Percentiles rank a stretch among this genome's conserved stretches.
phyloP scores from a whole-genome alignment of 2,797 vertebrate genomes.

The Leptodactylus fallax region DNA sequence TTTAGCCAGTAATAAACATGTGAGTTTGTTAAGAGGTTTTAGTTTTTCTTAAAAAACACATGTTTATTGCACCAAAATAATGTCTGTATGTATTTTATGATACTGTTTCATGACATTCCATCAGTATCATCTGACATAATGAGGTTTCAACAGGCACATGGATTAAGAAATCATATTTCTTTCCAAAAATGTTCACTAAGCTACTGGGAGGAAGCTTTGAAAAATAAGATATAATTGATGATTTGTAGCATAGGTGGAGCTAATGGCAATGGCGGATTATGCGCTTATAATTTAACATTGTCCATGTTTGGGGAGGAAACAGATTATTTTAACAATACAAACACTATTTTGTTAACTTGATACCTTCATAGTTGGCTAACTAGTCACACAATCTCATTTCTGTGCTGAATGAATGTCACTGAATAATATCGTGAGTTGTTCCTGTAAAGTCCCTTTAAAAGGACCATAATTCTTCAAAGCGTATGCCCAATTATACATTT shows the following conservation, averaged over 20 bases:
- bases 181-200: conserved; percentile 98
- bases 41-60: conserved; percentile 93
- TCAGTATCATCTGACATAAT: conserved; percentile 99
- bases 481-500: neutral
- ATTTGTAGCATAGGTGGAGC: conserved; percentile 93
- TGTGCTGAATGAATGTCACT: neutral
- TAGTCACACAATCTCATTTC: conserved; percentile 67
- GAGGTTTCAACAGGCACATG: conserved; percentile 99
- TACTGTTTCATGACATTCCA: conserved; percentile 99
- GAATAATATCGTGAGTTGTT: neutral
- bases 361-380: conserved; percentile 76
- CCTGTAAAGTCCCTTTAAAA: neutral
- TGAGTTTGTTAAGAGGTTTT: conserved; percentile 93
- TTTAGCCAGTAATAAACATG: conserved; percentile 99
- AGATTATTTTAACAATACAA: conserved; percentile 78
- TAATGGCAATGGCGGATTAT: conserved; percentile 95
- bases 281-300: conserved; percentile 81
- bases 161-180: conserved; percentile 93
- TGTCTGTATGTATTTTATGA: conserved; percentile 99
- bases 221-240: conserved; percentile 96
- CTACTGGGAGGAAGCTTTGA: conserved; percentile 94
- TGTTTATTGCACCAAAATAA: conserved; percentile 99
- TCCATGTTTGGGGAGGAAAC: conserved; percentile 76
- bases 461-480: neutral
- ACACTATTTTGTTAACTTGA: conserved; percentile 74